These are phyloP conservation scores for Leguminivora glycinivorella DNA, from an alignment of 1,140 invertebrate genomes.

Conservation along the genomic window DNA sequence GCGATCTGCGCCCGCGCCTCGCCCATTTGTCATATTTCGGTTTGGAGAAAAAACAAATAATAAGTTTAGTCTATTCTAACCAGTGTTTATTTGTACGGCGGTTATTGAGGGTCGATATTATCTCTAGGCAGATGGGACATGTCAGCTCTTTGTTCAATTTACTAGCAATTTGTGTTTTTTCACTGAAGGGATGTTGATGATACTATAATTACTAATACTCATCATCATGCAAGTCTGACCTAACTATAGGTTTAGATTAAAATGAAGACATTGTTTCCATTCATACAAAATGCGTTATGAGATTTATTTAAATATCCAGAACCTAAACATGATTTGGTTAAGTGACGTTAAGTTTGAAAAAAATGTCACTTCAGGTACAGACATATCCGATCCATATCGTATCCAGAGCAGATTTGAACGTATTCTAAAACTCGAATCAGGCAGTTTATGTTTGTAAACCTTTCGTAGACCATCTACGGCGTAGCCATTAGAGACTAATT, in stretches of 20 bases:
- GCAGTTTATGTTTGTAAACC: not conserved
- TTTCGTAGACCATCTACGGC: constrained; percentile 21
- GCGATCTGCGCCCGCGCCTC: constrained; percentile 60
- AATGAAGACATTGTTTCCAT: not conserved
- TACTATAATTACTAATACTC: not conserved
- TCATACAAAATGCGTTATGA: not conserved
- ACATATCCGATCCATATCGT: no score
- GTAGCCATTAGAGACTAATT: constrained; percentile 9
- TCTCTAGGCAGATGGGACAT: constrained; percentile 67
- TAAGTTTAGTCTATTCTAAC: constrained; percentile 62
- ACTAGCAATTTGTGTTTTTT: constrained; percentile 40
- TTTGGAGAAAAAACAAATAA: constrained; percentile 75
- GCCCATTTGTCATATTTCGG: constrained; percentile 78
- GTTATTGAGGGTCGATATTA: constrained; percentile 73
- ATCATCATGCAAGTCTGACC: not conserved
- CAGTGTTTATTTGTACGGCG: constrained; percentile 68
- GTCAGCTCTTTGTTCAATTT: constrained; percentile 49
- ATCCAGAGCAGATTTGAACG: no score
- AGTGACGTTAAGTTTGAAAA: no score
- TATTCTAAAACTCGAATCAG: no score
- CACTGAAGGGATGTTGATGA: not conserved
- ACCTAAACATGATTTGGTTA: no score
- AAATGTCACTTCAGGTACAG: no score
- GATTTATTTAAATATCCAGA: no score
- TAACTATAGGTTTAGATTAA: no score